phyloP scores from a whole-genome alignment of 2,113 vertebrate species.

The Tricholaema leucomelas region DNA sequence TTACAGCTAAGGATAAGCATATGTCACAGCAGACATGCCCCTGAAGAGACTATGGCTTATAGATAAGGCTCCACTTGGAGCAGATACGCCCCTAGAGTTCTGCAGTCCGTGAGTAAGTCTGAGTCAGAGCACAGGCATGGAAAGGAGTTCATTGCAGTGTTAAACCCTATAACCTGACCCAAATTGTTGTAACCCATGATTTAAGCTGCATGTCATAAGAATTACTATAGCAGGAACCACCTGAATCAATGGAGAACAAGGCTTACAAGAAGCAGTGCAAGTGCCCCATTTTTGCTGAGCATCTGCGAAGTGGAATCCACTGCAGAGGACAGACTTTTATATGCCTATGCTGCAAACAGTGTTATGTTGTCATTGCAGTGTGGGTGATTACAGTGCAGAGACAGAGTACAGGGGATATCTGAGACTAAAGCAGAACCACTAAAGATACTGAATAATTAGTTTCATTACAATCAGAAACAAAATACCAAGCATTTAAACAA shows the following conservation, averaged over 20 bases:
- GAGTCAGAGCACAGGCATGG: neutral
- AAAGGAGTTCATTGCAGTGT: neutral
- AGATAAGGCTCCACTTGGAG: neutral
- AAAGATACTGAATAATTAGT: neutral
- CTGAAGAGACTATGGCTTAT: neutral
- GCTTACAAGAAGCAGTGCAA: neutral
- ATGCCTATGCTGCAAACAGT: neutral
- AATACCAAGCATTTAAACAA: neutral
- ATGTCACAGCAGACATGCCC: neutral
- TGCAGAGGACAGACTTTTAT: neutral
- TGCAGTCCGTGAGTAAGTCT: neutral
- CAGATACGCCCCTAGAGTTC: neutral
- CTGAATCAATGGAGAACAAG: neutral
- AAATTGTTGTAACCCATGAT: neutral
- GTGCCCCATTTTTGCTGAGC: neutral
- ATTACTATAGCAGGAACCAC: neutral
- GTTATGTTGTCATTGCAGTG: neutral
- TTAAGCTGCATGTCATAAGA: neutral
- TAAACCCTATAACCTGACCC: neutral
- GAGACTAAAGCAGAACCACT: neutral
- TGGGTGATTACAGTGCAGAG: neutral
- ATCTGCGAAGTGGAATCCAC: fast-evolving
- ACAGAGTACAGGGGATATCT: neutral
- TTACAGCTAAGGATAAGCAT: neutral
- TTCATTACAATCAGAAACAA: neutral